Percentiles rank a stretch among this genome's conserved stretches.
Evolutionary conservation across 2,888 invertebrate genomes (phyloP).

Genomic region (Elmis aenea): DNA sequence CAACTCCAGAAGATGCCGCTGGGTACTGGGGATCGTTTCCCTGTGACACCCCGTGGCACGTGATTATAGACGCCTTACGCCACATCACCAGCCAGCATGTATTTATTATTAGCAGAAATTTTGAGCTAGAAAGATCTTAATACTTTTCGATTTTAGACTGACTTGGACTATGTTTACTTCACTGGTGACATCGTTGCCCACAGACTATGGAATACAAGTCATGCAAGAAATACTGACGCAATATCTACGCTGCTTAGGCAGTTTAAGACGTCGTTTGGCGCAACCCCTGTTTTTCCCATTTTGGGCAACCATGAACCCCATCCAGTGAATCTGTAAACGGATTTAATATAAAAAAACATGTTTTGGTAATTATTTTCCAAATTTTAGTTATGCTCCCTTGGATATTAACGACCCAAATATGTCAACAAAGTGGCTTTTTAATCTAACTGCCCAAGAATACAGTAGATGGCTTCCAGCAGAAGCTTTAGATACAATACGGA

Average conservation of each 20-base stretch:
- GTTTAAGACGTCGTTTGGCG: slow-evolving; percentile 46
- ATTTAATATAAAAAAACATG: not conserved
- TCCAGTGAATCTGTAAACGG: slow-evolving; percentile 76
- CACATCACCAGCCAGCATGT: slow-evolving; percentile 2
- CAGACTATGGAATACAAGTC: slow-evolving; percentile 79
- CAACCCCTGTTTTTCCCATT: slow-evolving; percentile 54
- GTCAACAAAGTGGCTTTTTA: slow-evolving; percentile 71
- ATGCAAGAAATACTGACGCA: slow-evolving; percentile 56
- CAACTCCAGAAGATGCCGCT: slow-evolving; percentile 46
- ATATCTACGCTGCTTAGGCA: slow-evolving; percentile 50
- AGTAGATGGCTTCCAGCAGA: slow-evolving; percentile 61
- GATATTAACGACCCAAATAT: slow-evolving; percentile 30
- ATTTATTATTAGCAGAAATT: not conserved
- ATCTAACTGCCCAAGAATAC: slow-evolving; percentile 68
- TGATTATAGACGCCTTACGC: slow-evolving; percentile 1
- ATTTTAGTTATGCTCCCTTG: slow-evolving; percentile 33
- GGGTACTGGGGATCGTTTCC: slow-evolving; percentile 64
- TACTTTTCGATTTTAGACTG: slow-evolving; percentile 11
- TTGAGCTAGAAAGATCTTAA: not conserved
- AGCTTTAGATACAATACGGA: slow-evolving; percentile 54
- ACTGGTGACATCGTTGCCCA: slow-evolving; percentile 87
- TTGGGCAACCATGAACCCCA: slow-evolving; percentile 68
- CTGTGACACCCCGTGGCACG: slow-evolving; percentile 4
- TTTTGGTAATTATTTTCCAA: not conserved
- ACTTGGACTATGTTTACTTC: slow-evolving; percentile 67